Evolutionary conservation across 2,888 invertebrate genomes (phyloP).

Genomic region (Cheilosia soror): DNA sequence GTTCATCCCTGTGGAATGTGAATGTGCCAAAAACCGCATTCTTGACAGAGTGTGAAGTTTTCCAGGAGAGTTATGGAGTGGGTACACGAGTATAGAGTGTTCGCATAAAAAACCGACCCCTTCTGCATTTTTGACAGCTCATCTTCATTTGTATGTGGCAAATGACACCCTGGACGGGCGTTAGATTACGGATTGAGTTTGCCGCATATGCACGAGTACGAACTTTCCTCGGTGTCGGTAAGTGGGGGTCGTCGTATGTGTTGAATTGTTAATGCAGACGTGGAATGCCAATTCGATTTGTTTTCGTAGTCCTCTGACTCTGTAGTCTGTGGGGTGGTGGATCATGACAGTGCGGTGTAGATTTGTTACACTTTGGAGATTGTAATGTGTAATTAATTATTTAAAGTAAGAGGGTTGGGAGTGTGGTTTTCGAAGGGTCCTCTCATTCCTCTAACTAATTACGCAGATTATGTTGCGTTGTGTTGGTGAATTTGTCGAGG

Average conservation of each 20-base stretch:
- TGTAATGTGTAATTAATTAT: conserved; percentile 55
- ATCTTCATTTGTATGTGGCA: conserved; percentile 10
- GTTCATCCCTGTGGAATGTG: conserved; percentile 17
- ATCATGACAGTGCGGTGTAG: background rate
- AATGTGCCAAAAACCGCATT: conserved; percentile 28
- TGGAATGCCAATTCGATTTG: conserved; percentile 43
- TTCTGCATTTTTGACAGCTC: conserved; percentile 6
- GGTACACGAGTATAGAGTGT: background rate
- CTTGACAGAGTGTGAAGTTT: conserved; percentile 3
- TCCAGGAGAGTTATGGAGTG: background rate
- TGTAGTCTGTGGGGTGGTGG: background rate
- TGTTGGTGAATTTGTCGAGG: background rate
- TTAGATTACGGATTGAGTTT: conserved; percentile 5
- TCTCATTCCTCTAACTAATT: conserved; percentile 5
- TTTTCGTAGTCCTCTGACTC: background rate
- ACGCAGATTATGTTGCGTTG: conserved; percentile 20
- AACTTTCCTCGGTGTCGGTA: background rate
- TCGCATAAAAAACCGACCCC: background rate
- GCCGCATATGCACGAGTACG: background rate
- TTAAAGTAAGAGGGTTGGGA: conserved; percentile 38
- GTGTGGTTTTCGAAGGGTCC: conserved; percentile 28
- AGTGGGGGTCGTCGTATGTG: background rate
- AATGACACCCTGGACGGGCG: conserved; percentile 7
- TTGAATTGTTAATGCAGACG: conserved; percentile 17
- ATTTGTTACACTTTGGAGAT: conserved; percentile 8